Percentiles rank a stretch among this genome's conserved stretches.
Evolutionary conservation across 2,888 invertebrate genomes (phyloP).

Genomic region (Napeogenes sylphis): DNA sequence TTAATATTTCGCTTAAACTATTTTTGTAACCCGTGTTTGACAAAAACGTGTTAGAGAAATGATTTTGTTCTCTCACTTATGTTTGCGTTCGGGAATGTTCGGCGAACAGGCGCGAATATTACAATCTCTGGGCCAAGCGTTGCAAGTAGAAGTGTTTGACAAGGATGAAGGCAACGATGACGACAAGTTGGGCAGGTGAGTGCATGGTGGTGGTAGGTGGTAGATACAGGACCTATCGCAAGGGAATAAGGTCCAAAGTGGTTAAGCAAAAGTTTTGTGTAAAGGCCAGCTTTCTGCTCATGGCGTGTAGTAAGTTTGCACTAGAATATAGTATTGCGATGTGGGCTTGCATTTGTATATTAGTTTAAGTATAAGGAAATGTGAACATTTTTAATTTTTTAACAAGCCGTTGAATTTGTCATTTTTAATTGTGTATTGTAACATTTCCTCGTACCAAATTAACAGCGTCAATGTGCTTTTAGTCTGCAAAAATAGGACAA

Average conservation of each 20-base stretch:
- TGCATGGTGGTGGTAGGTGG: conserved; percentile 35
- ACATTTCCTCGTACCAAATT: conserved; percentile 12
- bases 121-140: conserved; percentile 83
- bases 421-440: not conserved
- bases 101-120: conserved; percentile 75
- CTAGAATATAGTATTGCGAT: conserved; percentile 6
- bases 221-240: conserved; percentile 5
- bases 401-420: no score
- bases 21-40: conserved; percentile 13
- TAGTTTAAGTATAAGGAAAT: conserved; percentile 13
- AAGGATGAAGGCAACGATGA: conserved; percentile 91
- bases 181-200: conserved; percentile 93
- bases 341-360: not conserved
- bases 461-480: conserved; percentile 11
- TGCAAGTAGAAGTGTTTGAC: conserved; percentile 89
- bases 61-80: conserved; percentile 72
- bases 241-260: conserved; percentile 10
- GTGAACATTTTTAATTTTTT: not conserved
- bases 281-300: not conserved
- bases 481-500: not conserved
- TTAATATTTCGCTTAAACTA: conserved; percentile 3
- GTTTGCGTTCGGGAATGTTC: conserved; percentile 67
- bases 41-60: conserved; percentile 46
- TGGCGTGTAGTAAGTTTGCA: not conserved
- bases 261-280: not conserved